Evolutionary conservation across 2,888 invertebrate genomes (phyloP).

Genomic region (Hypselothyrea guttata): DNA sequence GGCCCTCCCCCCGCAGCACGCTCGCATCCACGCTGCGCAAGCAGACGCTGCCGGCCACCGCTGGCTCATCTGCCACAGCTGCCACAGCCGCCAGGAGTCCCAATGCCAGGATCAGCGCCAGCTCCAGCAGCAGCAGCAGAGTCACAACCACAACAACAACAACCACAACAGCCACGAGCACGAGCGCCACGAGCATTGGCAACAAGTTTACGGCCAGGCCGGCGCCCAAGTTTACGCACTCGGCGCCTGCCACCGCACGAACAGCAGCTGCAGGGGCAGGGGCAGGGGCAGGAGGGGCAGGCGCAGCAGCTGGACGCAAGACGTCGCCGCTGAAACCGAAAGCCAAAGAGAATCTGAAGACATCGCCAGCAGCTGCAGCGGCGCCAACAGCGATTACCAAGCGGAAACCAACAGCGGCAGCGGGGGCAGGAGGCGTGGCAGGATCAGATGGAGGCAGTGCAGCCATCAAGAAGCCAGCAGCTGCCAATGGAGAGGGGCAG

Average conservation of each 20-base stretch:
- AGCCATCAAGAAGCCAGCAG: too few species aligned
- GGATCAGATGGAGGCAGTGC: too few species aligned
- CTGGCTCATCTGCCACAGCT: constrained; percentile 20
- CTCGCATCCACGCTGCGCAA: constrained; percentile 78
- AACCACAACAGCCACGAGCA: too few species aligned
- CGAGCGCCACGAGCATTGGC: too few species aligned
- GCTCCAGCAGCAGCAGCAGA: constrained; percentile 22
- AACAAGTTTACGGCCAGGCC: constrained; percentile 79
- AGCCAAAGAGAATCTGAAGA: constrained; percentile 66
- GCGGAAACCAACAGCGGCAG: constrained; percentile 29
- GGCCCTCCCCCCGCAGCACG: constrained; percentile 77
- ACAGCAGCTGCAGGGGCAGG: too few species aligned
- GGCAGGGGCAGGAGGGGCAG: too few species aligned
- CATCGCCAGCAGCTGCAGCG: constrained; percentile 40
- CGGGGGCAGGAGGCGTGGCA: constrained; percentile 12
- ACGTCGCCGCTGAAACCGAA: constrained; percentile 62
- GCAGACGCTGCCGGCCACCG: constrained; percentile 26
- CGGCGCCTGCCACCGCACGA: too few species aligned
- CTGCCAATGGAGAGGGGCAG: constrained; percentile 45
- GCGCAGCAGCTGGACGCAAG: constrained; percentile 31
- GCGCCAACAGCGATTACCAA: constrained; percentile 44
- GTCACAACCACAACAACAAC: constrained; percentile 59
- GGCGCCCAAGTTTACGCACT: constrained; percentile 73
- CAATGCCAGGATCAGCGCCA: constrained; percentile 31
- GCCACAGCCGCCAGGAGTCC: constrained; percentile 62